Percentiles rank a stretch among this genome's conserved stretches.
These are phyloP conservation scores for Anhinga rufa DNA, from an alignment of 2,113 vertebrate species.

Conservation along the genomic window DNA sequence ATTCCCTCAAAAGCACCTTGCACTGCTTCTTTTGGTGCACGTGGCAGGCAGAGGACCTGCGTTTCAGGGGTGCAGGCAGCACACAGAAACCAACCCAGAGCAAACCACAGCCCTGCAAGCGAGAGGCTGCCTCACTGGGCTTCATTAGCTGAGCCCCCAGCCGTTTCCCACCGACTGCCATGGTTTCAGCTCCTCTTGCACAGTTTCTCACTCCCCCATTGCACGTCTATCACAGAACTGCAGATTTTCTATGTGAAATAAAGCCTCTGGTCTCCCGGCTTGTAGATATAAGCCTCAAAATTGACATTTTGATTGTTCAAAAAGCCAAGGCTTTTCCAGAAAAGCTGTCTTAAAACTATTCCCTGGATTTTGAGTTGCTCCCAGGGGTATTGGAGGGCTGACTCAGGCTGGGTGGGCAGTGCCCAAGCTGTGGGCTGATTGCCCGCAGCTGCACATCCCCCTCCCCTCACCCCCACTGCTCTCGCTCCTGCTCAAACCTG, in stretches of 20 bases:
- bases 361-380: background rate
- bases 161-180: accelerated
- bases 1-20: background rate
- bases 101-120: background rate
- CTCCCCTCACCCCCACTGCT: too few relatives aligned
- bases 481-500: background rate
- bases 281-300: background rate
- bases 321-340: background rate
- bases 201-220: background rate
- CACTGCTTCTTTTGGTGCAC: background rate
- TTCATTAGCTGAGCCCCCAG: background rate
- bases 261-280: background rate
- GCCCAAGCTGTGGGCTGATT: background rate
- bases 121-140: background rate
- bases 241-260: accelerated
- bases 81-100: background rate
- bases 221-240: accelerated
- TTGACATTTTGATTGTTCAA: accelerated
- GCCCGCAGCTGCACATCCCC: background rate
- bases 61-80: background rate
- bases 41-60: accelerated
- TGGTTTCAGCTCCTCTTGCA: background rate
- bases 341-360: background rate
- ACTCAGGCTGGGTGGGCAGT: background rate
- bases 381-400: too few relatives aligned